phyloP scores from a whole-genome alignment of 2,113 vertebrate species.

The Brachyistius frenatus region DNA sequence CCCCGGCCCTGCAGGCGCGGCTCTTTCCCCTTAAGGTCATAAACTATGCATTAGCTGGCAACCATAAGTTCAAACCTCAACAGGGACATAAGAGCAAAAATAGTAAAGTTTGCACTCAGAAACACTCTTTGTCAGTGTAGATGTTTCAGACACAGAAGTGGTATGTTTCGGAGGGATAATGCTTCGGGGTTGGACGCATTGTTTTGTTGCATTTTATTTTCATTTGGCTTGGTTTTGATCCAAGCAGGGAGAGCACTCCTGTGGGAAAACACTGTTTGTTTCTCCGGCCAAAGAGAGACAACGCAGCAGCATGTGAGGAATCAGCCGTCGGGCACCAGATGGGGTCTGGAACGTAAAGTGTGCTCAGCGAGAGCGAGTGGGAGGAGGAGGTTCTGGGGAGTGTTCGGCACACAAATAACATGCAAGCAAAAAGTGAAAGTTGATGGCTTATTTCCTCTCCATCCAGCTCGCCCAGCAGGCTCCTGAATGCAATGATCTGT shows the following conservation, averaged over 20 bases:
- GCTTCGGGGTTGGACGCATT: constrained; percentile 32
- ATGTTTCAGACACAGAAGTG: constrained; percentile 24
- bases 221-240: constrained; percentile 58
- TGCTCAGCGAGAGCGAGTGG: constrained; percentile 34
- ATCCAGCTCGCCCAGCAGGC: constrained; percentile 85
- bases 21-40: constrained; percentile 58
- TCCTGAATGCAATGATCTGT: constrained; percentile 84
- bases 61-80: constrained; percentile 59
- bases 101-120: constrained; percentile 33
- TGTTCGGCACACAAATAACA: constrained; percentile 44
- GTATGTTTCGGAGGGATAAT: constrained; percentile 11
- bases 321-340: constrained; percentile 75
- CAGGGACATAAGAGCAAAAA: constrained; percentile 51
- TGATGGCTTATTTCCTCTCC: constrained; percentile 87
- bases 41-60: constrained; percentile 62
- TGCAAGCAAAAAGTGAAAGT: constrained; percentile 82
- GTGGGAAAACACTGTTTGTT: constrained; percentile 56
- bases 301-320: constrained; percentile 41
- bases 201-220: constrained; percentile 55
- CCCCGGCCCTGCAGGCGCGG: not conserved
- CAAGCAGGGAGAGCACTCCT: constrained; percentile 39
- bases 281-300: constrained; percentile 55
- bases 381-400: constrained; percentile 28
- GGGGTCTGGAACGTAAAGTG: constrained; percentile 74
- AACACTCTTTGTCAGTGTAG: not conserved